phyloP scores from a whole-genome alignment of 2,797 vertebrate species.

The Lophotriccus pileatus region DNA sequence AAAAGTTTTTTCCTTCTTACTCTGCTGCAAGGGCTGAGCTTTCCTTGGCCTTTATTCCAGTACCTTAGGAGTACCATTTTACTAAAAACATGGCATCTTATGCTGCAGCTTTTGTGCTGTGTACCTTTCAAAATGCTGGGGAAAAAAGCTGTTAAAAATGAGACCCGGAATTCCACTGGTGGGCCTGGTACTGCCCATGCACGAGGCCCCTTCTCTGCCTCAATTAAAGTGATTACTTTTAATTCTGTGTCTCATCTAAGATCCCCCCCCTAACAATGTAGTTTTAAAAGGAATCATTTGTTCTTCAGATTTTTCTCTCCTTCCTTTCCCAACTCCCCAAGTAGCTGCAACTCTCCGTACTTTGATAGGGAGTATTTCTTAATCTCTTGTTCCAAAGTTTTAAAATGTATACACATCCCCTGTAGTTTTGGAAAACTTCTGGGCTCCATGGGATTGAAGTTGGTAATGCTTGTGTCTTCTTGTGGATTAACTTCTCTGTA shows the following conservation, averaged over 20 bases:
- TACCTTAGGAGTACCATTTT: not conserved
- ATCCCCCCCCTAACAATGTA: not conserved
- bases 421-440: not conserved
- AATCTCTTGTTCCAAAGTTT: not conserved
- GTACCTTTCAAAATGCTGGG: not conserved
- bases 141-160: not conserved
- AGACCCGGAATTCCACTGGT: not conserved
- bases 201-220: not conserved
- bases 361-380: not conserved
- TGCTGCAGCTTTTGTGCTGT: not conserved
- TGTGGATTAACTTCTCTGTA: not conserved
- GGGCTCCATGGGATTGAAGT: not conserved
- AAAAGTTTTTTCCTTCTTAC: not conserved
- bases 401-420: not conserved
- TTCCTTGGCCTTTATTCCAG: not conserved
- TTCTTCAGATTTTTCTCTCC: not conserved
- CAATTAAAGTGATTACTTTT: not conserved
- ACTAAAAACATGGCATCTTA: not conserved
- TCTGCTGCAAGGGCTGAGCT: not conserved
- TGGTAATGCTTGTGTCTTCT: not conserved
- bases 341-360: not conserved
- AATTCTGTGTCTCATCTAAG: not conserved
- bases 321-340: not conserved
- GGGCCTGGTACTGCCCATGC: not conserved
- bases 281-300: not conserved